Conservation (phyloP, 2,888 invertebrate genomes). For the Andrena flavipes region DNA sequence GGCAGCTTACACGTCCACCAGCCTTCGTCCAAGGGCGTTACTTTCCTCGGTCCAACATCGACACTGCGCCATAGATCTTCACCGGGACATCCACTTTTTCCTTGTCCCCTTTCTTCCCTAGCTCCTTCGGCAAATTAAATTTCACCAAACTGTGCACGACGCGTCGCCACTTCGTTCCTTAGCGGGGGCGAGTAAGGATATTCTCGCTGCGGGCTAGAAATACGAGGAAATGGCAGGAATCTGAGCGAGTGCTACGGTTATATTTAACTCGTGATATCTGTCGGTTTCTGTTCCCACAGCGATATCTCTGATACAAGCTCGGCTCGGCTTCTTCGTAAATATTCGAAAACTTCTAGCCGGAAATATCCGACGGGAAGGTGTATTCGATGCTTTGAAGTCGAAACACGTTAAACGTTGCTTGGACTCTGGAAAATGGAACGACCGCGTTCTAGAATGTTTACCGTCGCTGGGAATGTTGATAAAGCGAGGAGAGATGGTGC, state of each 20-base stretch:
- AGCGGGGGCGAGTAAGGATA: not conserved
- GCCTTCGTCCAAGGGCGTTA: conserved; percentile 40
- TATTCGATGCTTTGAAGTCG: not conserved
- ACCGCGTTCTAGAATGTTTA: not conserved
- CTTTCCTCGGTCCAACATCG: conserved; percentile 43
- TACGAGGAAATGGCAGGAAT: conserved; percentile 2
- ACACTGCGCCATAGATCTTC: conserved; percentile 47
- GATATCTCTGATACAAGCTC: conserved; percentile 10
- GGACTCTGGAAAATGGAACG: conserved; percentile 9
- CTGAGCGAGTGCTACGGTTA: conserved; percentile 6
- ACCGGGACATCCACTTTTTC: conserved; percentile 27
- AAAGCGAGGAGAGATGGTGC: not conserved
- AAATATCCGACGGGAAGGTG: conserved; percentile 23
- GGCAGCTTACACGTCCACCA: conserved; percentile 60
- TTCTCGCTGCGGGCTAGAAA: conserved; percentile 15
- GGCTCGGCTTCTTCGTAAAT: conserved; percentile 44
- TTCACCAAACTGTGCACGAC: not conserved
- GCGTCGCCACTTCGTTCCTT: not conserved
- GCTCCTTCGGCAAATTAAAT: conserved; percentile 35
- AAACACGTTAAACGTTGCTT: not conserved
- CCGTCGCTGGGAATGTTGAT: not conserved
- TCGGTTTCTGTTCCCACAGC: conserved; percentile 34
- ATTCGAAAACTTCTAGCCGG: conserved; percentile 40
- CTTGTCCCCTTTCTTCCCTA: conserved; percentile 11
- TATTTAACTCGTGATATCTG: conserved; percentile 39